Evolutionary conservation across 2,888 invertebrate genomes (phyloP).

Genomic region (Macrosiphum euphorbiae): DNA sequence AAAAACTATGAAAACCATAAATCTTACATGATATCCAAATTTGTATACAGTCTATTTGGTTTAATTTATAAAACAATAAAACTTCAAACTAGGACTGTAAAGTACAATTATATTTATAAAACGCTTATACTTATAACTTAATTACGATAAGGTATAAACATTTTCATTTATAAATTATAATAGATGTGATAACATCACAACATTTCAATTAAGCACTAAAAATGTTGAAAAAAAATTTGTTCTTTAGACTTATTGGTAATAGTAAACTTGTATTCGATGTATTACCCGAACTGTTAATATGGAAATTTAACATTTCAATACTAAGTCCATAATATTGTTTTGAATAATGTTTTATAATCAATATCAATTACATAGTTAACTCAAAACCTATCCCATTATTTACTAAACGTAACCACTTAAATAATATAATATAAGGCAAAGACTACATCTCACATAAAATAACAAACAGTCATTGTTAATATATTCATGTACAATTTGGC

Average conservation of each 20-base stretch:
- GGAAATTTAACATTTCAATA: not conserved
- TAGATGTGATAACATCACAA: not conserved
- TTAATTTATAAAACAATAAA: not conserved
- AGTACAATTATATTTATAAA: not conserved
- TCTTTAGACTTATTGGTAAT: not conserved
- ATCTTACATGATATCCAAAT: not conserved
- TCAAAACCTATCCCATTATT: constrained; percentile 27
- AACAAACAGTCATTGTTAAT: constrained; percentile 41
- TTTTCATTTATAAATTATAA: not conserved
- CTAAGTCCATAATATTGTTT: not conserved
- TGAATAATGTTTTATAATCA: not conserved
- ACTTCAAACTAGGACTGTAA: not conserved
- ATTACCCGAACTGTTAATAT: not conserved
- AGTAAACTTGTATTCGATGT: not conserved
- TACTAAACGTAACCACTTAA: not conserved
- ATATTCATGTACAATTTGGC: constrained; percentile 45
- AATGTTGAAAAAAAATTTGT: not conserved
- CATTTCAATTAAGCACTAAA: not conserved
- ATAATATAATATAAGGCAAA: constrained; percentile 5
- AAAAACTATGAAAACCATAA: not conserved
- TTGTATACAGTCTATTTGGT: not conserved
- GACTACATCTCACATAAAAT: constrained; percentile 25
- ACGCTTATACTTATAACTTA: not conserved
- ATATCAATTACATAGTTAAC: not conserved
- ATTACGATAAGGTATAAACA: not conserved